These are phyloP conservation scores for Malthinus flaveolus DNA, from an alignment of 2,888 invertebrate genomes.

Conservation along the genomic window DNA sequence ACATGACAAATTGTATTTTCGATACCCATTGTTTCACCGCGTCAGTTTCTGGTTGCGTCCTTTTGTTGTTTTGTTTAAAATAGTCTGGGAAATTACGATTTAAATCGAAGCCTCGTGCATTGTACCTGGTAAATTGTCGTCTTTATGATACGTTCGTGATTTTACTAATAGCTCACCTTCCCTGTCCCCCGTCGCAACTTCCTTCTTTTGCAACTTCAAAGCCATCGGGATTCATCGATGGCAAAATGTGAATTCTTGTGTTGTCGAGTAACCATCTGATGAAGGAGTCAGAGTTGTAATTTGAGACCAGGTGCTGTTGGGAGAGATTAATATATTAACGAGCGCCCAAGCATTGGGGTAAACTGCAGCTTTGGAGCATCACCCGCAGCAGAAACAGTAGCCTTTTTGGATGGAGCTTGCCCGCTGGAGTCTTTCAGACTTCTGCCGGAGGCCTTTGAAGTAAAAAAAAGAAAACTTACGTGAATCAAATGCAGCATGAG, in stretches of 20 bases:
- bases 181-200: slow-evolving; percentile 83
- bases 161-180: slow-evolving; percentile 63
- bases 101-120: slow-evolving; percentile 85
- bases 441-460: too few species aligned
- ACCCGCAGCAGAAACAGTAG: too few species aligned
- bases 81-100: slow-evolving; percentile 97
- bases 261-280: slow-evolving; percentile 90
- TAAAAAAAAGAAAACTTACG: slow-evolving; percentile 54
- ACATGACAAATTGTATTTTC: slow-evolving; percentile 90
- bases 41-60: slow-evolving; percentile 92
- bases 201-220: slow-evolving; percentile 91
- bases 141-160: too few species aligned
- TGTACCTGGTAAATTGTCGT: slow-evolving; percentile 63
- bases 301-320: slow-evolving; percentile 76
- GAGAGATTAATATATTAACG: too few species aligned
- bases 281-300: slow-evolving; percentile 81
- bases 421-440: too few species aligned
- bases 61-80: slow-evolving; percentile 85
- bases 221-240: slow-evolving; percentile 99
- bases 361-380: too few species aligned
- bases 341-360: too few species aligned
- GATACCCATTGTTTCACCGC: slow-evolving; percentile 94
- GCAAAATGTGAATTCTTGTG: slow-evolving; percentile 95
- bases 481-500: slow-evolving; percentile 89
- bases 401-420: too few species aligned